These are phyloP conservation scores for Lithophane ornitopus DNA, from an alignment of 2,888 invertebrate species.

Conservation along the genomic window DNA sequence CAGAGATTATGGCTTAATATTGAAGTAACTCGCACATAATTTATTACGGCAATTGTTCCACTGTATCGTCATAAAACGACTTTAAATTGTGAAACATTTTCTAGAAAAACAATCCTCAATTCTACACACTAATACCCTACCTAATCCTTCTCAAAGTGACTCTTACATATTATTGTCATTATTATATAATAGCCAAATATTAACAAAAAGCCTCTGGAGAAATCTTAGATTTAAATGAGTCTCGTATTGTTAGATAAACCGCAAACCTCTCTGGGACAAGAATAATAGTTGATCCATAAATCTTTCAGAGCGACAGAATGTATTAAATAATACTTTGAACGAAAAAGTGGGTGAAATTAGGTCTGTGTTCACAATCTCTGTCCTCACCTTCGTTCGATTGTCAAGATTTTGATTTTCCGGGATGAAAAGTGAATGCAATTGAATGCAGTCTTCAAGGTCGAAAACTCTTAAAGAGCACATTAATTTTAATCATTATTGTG, in stretches of 20 bases:
- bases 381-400: not conserved
- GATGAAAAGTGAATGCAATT: not conserved
- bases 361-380: not conserved
- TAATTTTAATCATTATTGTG: too few relatives aligned
- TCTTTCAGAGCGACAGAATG: not conserved
- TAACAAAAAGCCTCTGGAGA: slow-evolving; percentile 17
- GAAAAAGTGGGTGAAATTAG: not conserved
- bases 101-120: not conserved
- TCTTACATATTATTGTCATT: not conserved
- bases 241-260: slow-evolving; percentile 1
- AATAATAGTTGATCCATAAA: slow-evolving; percentile 9
- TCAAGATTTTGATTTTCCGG: not conserved
- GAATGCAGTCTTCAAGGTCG: too few relatives aligned
- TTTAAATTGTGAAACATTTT: not conserved
- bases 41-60: not conserved
- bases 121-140: too few relatives aligned
- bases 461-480: too few relatives aligned
- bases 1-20: not conserved
- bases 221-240: slow-evolving; percentile 12
- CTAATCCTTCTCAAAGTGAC: not conserved
- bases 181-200: slow-evolving; percentile 19
- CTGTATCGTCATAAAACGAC: not conserved
- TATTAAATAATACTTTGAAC: not conserved
- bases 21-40: not conserved
- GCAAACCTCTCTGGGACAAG: slow-evolving; percentile 3